Evolutionary conservation across 1,140 invertebrate genomes (phyloP).

Genomic region (Schlechtendalia chinensis): DNA sequence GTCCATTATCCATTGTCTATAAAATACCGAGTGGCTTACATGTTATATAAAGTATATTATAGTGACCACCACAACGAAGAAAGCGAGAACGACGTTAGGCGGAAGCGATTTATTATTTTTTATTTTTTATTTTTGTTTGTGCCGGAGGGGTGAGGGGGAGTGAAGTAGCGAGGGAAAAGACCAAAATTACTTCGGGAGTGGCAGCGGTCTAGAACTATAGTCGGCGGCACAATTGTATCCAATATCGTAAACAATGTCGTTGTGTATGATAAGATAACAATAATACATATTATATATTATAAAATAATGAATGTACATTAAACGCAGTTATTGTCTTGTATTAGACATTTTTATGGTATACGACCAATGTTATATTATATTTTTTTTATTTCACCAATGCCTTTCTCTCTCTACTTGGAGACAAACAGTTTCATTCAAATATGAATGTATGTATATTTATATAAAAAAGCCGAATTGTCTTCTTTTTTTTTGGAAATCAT

Average conservation of each 20-base stretch:
- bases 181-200: conserved; percentile 43
- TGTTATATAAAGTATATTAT: background rate
- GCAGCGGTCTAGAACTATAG: background rate
- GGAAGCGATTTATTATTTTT: conserved; percentile 41
- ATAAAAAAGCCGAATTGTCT: background rate
- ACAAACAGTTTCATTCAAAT: conserved; percentile 32
- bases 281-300: conserved; percentile 23
- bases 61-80: background rate
- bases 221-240: conserved; percentile 1
- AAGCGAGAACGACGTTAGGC: conserved; percentile 19
- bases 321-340: conserved; percentile 38
- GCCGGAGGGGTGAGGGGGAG: no score
- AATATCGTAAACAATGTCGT: conserved; percentile 36
- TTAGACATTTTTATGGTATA: conserved; percentile 45
- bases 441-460: background rate
- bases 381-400: background rate
- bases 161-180: no score
- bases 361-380: background rate
- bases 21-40: conserved; percentile 31
- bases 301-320: conserved; percentile 36
- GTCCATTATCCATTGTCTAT: conserved; percentile 40
- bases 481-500: background rate
- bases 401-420: background rate
- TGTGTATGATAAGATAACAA: conserved; percentile 34
- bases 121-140: no score